Evolutionary conservation across 2,797 vertebrate genomes (phyloP).

Genomic region (Sciaenops ocellatus): DNA sequence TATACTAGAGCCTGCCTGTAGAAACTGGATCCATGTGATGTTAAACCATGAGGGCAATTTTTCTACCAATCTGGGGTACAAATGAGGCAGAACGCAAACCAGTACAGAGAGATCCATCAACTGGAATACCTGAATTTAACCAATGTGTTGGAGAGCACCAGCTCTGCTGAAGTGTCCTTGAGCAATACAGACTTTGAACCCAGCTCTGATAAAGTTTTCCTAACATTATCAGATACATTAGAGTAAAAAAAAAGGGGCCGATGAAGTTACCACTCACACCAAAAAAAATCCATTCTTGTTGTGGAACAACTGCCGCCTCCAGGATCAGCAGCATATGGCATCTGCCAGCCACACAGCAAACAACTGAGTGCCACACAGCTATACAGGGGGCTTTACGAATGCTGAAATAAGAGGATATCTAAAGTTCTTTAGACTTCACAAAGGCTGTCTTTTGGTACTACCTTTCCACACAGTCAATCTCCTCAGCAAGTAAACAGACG

Average conservation of each 20-base stretch:
- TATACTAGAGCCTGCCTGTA: neutral
- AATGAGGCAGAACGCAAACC: neutral
- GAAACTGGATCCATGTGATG: constrained; percentile 12
- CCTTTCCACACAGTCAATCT: constrained; percentile 18
- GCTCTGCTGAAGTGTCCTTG: constrained; percentile 11
- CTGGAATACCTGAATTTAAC: constrained; percentile 25
- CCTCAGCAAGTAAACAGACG: constrained; percentile 19
- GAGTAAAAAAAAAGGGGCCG: constrained; percentile 17
- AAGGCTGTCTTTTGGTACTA: neutral
- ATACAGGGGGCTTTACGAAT: neutral
- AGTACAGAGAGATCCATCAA: neutral
- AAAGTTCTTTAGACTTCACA: constrained; percentile 30
- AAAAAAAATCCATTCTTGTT: constrained; percentile 12
- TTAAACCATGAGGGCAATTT: neutral
- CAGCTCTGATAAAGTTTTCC: constrained; percentile 19
- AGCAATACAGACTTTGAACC: constrained; percentile 37
- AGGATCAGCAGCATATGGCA: constrained; percentile 38
- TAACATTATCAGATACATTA: constrained; percentile 3
- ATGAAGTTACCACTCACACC: constrained; percentile 16
- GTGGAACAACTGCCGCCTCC: constrained; percentile 32
- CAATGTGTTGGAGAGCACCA: neutral
- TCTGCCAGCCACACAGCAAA: constrained; percentile 29
- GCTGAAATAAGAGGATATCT: neutral
- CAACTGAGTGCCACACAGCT: neutral
- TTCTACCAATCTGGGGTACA: neutral